A percentile compares a stretch with the other conserved stretches of the same genome.
Evolutionary conservation across 2,113 vertebrate species (phyloP).

Genomic region (Machaerirhynchus nigripectus): DNA sequence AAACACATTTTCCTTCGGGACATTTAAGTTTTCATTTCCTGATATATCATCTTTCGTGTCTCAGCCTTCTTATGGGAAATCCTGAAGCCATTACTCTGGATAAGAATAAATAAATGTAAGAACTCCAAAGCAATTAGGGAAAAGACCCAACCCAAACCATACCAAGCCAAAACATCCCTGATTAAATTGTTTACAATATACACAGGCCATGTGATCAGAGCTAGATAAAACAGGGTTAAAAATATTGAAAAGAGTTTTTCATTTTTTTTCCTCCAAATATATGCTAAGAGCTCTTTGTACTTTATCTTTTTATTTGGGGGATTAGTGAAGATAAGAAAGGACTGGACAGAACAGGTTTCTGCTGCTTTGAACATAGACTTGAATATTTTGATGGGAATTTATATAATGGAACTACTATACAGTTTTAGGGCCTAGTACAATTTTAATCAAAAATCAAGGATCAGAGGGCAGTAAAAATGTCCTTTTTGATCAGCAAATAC

Average conservation of each 20-base stretch:
- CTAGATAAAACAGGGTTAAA: neutral
- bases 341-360: neutral
- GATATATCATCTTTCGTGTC: slow-evolving; percentile 31
- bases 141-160: neutral
- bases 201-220: neutral
- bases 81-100: slow-evolving; percentile 16
- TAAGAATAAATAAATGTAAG: slow-evolving; percentile 36
- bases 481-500: neutral
- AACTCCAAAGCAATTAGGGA: neutral
- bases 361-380: neutral
- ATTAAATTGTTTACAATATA: neutral
- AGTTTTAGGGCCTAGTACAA: fast-evolving
- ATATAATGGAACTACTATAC: neutral
- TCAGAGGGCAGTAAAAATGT: neutral
- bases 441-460: neutral
- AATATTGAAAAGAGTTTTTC: neutral
- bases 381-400: neutral
- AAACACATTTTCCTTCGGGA: slow-evolving; percentile 26
- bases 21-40: slow-evolving; percentile 63
- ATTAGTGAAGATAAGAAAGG: neutral
- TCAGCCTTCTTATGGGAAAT: slow-evolving; percentile 29
- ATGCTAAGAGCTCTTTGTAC: neutral
- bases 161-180: neutral
- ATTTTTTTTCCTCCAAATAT: neutral
- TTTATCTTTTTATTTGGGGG: neutral